Conservation (phyloP, 2,797 vertebrate genomes). For the Ciconia nigra region DNA sequence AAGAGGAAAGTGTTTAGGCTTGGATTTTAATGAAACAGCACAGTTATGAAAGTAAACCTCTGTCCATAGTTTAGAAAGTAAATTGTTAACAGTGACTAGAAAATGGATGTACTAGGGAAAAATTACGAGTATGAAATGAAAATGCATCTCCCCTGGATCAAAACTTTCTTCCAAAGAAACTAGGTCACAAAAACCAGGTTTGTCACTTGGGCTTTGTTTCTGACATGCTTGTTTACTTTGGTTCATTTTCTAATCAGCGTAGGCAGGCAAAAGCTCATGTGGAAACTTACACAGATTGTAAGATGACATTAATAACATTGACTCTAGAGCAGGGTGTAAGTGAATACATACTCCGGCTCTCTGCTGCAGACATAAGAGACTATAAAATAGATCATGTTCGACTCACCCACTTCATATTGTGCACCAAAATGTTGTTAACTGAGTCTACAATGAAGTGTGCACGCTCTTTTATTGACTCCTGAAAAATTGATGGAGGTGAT, state of each 20-base stretch:
- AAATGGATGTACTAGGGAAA: not conserved
- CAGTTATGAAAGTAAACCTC: not conserved
- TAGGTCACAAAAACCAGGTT: not conserved
- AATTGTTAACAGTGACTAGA: not conserved
- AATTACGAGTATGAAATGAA: not conserved
- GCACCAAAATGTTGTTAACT: not conserved
- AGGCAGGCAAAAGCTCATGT: constrained; percentile 8
- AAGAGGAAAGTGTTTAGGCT: not conserved
- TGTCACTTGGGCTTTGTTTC: not conserved
- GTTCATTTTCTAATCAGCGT: constrained; percentile 21
- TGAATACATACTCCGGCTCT: not conserved
- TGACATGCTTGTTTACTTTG: constrained; percentile 1
- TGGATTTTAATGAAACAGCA: not conserved
- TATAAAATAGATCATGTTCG: not conserved
- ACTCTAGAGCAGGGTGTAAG: not conserved
- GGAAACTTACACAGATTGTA: not conserved
- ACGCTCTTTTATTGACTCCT: not conserved
- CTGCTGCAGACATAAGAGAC: not conserved
- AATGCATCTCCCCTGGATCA: not conserved
- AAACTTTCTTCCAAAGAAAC: not conserved
- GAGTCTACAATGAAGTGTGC: not conserved
- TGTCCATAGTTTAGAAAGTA: not conserved
- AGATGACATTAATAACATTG: not conserved
- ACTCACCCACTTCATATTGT: not conserved
- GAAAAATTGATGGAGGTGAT: not conserved